Conservation (phyloP, 1,140 invertebrate species). For the Leptinotarsa undecemlineata region DNA sequence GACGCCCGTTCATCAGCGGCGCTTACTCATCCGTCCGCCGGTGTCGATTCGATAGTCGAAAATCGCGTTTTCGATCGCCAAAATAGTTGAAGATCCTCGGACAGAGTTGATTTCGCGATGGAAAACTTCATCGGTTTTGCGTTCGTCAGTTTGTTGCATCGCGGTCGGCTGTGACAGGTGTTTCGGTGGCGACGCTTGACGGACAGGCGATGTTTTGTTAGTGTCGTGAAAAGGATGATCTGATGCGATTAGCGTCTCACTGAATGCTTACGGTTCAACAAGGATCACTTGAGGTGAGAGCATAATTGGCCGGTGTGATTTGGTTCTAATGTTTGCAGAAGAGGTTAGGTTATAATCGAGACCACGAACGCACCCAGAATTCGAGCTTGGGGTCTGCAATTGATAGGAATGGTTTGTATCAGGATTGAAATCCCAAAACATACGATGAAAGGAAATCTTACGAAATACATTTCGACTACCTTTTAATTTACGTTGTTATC, state of each 20-base stretch:
- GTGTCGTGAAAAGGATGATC: neutral
- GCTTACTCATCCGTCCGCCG: constrained; percentile 22
- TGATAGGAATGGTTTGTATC: too few species aligned
- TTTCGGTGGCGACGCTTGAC: neutral
- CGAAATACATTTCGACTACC: too few species aligned
- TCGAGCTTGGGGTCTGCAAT: too few species aligned
- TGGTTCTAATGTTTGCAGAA: too few species aligned
- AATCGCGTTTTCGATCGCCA: constrained; percentile 4
- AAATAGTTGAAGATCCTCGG: neutral
- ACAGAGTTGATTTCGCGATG: neutral
- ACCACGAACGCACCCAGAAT: too few species aligned
- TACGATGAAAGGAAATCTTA: too few species aligned
- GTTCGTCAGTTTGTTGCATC: neutral
- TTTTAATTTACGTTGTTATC: too few species aligned
- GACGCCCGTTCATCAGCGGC: constrained; percentile 20
- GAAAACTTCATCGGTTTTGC: neutral
- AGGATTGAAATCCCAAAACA: too few species aligned
- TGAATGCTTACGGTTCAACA: too few species aligned
- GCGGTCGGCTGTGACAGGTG: neutral
- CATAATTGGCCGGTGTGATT: too few species aligned
- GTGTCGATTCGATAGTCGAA: neutral
- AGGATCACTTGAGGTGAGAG: too few species aligned
- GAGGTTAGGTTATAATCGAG: too few species aligned
- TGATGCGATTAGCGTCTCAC: neutral
- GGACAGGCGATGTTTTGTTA: neutral